phyloP scores from a whole-genome alignment of 2,888 invertebrate species.

The Oscheius sp. region DNA sequence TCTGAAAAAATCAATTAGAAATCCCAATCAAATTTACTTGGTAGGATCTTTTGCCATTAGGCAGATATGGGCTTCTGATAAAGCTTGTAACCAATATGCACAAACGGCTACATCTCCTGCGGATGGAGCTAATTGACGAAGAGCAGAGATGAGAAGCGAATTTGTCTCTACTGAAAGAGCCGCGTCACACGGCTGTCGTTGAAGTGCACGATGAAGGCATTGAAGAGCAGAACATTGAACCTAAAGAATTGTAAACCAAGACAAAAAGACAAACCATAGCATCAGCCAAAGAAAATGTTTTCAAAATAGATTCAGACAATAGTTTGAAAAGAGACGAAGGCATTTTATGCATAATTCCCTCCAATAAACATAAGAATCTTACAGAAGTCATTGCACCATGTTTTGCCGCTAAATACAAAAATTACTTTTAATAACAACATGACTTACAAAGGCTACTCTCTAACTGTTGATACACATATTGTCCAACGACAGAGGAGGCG shows the following conservation, averaged over 20 bases:
- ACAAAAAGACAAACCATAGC: slow-evolving; percentile 42
- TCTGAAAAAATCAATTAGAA: slow-evolving; percentile 14
- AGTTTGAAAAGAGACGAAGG: slow-evolving; percentile 56
- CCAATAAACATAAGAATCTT: slow-evolving; percentile 61
- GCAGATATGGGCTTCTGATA: slow-evolving; percentile 63
- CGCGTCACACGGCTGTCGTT: slow-evolving; percentile 60
- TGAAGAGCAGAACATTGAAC: slow-evolving; percentile 63
- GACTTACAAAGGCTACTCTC: slow-evolving; percentile 45
- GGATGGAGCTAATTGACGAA: slow-evolving; percentile 51
- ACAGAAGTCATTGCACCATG: slow-evolving; percentile 49
- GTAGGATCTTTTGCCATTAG: slow-evolving; percentile 54
- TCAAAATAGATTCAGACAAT: slow-evolving; percentile 55
- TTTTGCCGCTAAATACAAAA: slow-evolving; percentile 31
- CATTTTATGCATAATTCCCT: slow-evolving; percentile 66
- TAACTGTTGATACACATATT: slow-evolving; percentile 50
- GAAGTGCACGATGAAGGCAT: slow-evolving; percentile 58
- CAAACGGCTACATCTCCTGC: slow-evolving; percentile 58
- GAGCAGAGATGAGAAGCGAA: slow-evolving; percentile 52
- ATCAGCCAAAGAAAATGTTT: slow-evolving; percentile 54
- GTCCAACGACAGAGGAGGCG: slow-evolving; percentile 53
- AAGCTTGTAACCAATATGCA: slow-evolving; percentile 65
- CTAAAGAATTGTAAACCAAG: slow-evolving; percentile 25
- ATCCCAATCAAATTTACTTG: slow-evolving; percentile 28
- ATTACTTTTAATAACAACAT: background rate
- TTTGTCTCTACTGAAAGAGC: slow-evolving; percentile 58